Base-by-base conservation (phyloP, 2,888 invertebrate species). In the Zhengitettix transpicula region DNA sequence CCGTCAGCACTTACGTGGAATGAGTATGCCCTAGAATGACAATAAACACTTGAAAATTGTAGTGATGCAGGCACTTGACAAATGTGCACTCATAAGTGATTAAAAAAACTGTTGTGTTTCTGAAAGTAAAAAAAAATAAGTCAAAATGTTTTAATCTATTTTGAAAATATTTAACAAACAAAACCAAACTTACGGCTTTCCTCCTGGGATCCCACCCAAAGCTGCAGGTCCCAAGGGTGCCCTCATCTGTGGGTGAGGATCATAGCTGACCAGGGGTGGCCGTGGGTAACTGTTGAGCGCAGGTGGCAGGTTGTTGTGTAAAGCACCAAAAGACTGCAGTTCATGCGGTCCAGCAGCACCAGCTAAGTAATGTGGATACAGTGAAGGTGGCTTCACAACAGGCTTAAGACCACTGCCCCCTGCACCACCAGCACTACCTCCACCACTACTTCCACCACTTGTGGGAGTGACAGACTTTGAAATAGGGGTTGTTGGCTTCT, bases 1-100 rank as follows among this genome's bases (percentile, higher is more conserved):
- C 89, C 89, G 69, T 91, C 90, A 63, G 87, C 88, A 63, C 87
- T 89, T 68, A 94, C 90, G 76, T 93, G 93, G 80, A 93, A 94
- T 67, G 93, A 93, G 75, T 95, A 95, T 9, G 94, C 92, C 65
- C 93, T 92, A 79, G 15, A 83, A 81, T 65, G 65, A 64, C 66
- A 66, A 64, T 14, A 53, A 58, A 8, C 9, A 53, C 3, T 5
- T 28, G 28, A 28, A 28, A 28, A 28, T 28, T 28, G 28, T 5
- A 28, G 7, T 28, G 7, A 28, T 28, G 28, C 7, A 28, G 28
- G 7, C 28, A 28, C n/a, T n/a, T 28, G 28, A 28, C 28, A 28
- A 28, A 7, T 28, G n/a, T n/a, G n/a, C n/a, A n/a, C n/a, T n/a
- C n/a, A n/a, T n/a, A n/a, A n/a, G n/a, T n/a, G n/a, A 28, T 28